These are phyloP conservation scores for Sprattus sprattus DNA, from an alignment of 2,113 vertebrate species.

Conservation along the genomic window DNA sequence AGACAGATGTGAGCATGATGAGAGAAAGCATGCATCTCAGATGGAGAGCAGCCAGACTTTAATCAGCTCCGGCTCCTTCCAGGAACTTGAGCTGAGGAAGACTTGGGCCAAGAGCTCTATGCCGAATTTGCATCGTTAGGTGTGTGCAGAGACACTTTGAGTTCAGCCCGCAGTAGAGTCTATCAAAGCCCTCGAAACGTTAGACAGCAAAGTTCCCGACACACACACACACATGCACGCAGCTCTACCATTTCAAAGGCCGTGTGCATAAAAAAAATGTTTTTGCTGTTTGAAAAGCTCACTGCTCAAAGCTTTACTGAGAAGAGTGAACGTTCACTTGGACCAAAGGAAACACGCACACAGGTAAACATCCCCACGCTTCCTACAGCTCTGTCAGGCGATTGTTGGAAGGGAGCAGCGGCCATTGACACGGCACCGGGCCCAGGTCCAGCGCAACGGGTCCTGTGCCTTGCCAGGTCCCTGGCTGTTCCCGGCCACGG, in stretches of 20 bases:
- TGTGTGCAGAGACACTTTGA: background rate
- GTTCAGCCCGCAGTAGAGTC: background rate
- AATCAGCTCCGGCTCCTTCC: conserved; percentile 10
- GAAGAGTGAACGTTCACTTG: background rate
- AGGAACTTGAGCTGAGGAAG: conserved; percentile 15
- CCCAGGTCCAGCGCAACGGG: background rate
- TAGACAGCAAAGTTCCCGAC: background rate
- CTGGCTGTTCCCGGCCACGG: background rate
- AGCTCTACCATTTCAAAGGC: background rate
- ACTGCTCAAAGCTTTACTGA: background rate
- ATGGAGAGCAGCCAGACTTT: background rate
- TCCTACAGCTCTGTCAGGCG: background rate
- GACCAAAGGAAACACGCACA: background rate
- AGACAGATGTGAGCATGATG: background rate
- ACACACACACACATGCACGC: background rate
- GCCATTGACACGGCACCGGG: background rate
- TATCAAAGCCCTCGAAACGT: background rate
- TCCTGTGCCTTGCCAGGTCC: background rate
- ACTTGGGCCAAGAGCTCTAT: background rate
- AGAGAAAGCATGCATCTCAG: background rate
- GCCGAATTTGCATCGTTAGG: background rate
- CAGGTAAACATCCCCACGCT: background rate
- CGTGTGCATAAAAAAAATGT: background rate
- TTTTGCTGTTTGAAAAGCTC: background rate
- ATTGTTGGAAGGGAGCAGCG: background rate